Evolutionary conservation across 2,113 vertebrate genomes (phyloP), one percentile per base, ranked within the genome.

Genomic region (Mystacornis crossleyi): DNA sequence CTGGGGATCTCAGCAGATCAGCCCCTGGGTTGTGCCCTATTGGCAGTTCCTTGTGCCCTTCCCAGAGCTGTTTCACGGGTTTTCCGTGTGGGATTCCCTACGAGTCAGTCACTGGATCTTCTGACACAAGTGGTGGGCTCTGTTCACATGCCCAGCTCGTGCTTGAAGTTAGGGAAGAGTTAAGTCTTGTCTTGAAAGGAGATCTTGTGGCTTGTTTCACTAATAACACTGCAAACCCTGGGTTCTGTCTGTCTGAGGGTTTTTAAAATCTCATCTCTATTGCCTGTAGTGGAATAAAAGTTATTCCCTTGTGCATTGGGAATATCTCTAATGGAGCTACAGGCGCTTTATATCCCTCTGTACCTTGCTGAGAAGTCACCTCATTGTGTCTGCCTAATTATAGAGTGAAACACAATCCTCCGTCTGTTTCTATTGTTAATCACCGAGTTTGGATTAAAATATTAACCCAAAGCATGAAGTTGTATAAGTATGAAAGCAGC

Each of bases 371-470:
- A 74, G 86, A 96, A 80, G 80, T 96, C 81, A 85, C 81, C 84
- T 97, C 95, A 82, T 94, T 96, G 94, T 96, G 61, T 93, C 96
- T 97, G 95, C 70, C 86, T 97, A 86, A 96, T 87, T 96, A 91
- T 9, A 53, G 79, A 70, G 64, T 90, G 94, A 97, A 97, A 96
- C 95, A 97, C 92, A 89, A 92, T 74, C 81, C 71, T 89, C 93
- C 4, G 47, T 90, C 95, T 94, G 86, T 87, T 78, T 84, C 36
- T 54, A 64, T 90, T 86, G 81, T 96, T 95, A 93, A 84, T 96
- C 90, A 94, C 83, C 6, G 25, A 50, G 62, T 87, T 66, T 93
- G 81, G 86, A 89, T 94, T 93, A 96, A 96, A 94, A 92, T 94
- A 89, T 93, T 94, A 96, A 94, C 84, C 69, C 51, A 73, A 93